These are phyloP conservation scores for Pollachius pollachius DNA, from an alignment of 2,113 vertebrate species.

Conservation along the genomic window DNA sequence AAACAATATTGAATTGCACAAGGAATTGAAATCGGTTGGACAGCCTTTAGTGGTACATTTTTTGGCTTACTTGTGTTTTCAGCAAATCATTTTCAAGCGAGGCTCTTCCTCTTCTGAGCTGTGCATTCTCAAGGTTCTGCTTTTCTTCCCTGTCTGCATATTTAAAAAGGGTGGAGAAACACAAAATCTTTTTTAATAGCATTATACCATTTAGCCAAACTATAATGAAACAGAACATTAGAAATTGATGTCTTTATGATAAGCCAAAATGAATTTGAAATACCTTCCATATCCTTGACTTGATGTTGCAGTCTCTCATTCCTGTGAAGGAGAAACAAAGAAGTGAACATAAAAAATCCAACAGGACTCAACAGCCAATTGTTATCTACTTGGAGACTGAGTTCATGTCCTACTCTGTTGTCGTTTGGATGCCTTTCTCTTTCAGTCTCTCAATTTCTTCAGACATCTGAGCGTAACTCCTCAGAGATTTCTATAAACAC, in stretches of 20 bases:
- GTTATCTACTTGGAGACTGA: neutral
- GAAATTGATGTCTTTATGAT: neutral
- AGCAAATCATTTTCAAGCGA: conserved; percentile 81
- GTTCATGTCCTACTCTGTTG: conserved; percentile 73
- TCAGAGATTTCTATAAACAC: conserved; percentile 75
- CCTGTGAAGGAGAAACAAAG: conserved; percentile 61
- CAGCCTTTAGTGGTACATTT: neutral
- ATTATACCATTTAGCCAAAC: neutral
- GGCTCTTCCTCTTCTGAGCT: conserved; percentile 82
- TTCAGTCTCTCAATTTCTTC: conserved; percentile 78
- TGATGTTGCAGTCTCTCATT: conserved; percentile 82
- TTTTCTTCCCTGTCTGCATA: conserved; percentile 76
- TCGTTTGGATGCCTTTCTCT: conserved; percentile 75
- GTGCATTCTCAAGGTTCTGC: conserved; percentile 77
- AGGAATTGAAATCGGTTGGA: neutral
- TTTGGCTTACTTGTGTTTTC: conserved; percentile 77
- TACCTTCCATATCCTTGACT: conserved; percentile 86
- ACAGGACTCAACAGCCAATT: neutral
- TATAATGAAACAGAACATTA: neutral
- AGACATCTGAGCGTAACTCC: conserved; percentile 75
- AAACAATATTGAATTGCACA: neutral
- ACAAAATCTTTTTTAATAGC: neutral
- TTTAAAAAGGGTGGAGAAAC: conserved; percentile 3
- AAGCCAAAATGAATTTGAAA: conserved; percentile 1
- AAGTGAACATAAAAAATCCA: conserved; percentile 2